Evolutionary conservation across 2,113 vertebrate species (phyloP), one percentile per base, ranked within the genome.

Genomic region (Pseudorhombus dupliciocellatus): DNA sequence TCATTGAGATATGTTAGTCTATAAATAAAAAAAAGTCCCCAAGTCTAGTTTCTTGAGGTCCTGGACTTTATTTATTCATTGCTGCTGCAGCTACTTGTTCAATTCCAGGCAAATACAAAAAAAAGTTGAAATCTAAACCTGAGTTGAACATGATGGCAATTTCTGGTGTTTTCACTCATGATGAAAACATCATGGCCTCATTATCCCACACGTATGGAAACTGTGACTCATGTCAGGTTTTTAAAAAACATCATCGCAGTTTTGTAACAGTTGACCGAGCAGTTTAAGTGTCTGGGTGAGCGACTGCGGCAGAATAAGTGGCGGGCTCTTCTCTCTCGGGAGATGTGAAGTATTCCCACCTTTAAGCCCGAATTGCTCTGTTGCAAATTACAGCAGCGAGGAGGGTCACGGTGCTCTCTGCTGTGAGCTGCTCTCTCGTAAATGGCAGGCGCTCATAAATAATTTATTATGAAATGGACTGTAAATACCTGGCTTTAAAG

Each of bases 261-360:
- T 46, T 62, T 21, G 42, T 65, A 16, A 16, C 40, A 42, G 12
- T 42, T 42, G 4, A 44, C 30, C 26, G 31, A 42, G 25, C 4
- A 18, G 14, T 65, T 44, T 56, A 44, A 55, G 40, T 11, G 6
- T 54, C n/a, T 48, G 26, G 5, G 34, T 37, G 34, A 37, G 12
- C 24, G 25, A 46, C 62, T 61, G 65, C 51, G 61, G 77, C 64
- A 65, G 50, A 58, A 42, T 71, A 24, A n/a, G 22, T 24, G 56
- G 2, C 5, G 34, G 26, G 56, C 40, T 70, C 57, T 53, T 50
- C 30, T 28, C 20, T 67, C 67, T 30, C 31, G 15, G 12, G 30
- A 46, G 58, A 56, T 52, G 55, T 31, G 2, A 4, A 58, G 4
- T 56, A 40, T 21, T 72, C 24, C 9, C 16, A 25, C 46, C 21